Evolutionary conservation across 2,113 vertebrate species (phyloP).

Genomic region (Bungarus multicinctus): DNA sequence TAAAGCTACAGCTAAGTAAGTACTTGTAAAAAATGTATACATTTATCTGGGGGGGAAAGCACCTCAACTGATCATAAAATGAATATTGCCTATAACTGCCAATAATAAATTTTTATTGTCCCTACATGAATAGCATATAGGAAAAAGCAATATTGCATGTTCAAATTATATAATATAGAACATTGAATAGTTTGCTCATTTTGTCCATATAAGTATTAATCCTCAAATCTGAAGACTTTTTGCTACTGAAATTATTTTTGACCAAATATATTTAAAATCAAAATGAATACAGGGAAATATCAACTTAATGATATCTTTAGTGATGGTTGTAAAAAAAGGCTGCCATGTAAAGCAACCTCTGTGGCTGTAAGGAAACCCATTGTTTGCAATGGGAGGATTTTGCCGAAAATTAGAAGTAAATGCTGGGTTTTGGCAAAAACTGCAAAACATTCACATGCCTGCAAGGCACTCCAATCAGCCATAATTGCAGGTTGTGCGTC

Average conservation of each 20-base stretch:
- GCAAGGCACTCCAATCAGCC: background rate
- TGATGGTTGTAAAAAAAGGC: background rate
- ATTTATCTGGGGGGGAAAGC: background rate
- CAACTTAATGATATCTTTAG: background rate
- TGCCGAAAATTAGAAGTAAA: background rate
- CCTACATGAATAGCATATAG: background rate
- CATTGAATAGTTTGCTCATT: background rate
- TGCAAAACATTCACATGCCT: background rate
- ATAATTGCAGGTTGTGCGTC: background rate
- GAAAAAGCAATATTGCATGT: background rate
- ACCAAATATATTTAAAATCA: background rate
- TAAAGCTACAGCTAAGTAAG: slow-evolving; percentile 72
- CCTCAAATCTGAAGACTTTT: background rate
- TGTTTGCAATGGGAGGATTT: background rate
- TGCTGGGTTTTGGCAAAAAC: background rate
- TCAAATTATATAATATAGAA: background rate
- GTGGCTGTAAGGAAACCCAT: background rate
- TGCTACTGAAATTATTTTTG: background rate
- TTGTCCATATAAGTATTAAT: background rate
- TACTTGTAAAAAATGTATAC: background rate
- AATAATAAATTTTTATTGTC: background rate
- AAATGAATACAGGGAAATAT: background rate
- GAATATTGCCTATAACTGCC: background rate
- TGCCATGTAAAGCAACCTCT: background rate
- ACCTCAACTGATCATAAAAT: background rate